These are phyloP conservation scores for Rhinoptilus africanus DNA, from an alignment of 2,113 vertebrate genomes.

Conservation along the genomic window DNA sequence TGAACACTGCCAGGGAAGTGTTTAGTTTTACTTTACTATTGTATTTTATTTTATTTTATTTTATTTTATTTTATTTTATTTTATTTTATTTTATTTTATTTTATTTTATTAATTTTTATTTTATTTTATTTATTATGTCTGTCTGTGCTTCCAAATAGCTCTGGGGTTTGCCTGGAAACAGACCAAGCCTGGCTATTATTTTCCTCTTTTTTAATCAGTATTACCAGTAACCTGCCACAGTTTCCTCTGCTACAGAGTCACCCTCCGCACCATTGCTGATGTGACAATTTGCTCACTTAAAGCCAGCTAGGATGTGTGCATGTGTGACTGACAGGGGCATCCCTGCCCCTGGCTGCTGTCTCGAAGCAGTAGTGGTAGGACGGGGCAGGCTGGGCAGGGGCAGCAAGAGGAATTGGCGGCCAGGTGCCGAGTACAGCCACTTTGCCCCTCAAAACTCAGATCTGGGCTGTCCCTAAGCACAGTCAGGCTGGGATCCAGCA, in stretches of 20 bases:
- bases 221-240: not conserved
- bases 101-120: not conserved
- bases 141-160: not conserved
- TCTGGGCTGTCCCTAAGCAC: fast-evolving
- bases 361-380: fast-evolving
- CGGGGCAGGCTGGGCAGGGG: not conserved
- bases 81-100: no score
- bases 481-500: not conserved
- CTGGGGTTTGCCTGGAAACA: not conserved
- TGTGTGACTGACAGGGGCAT: not conserved
- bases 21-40: no score
- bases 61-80: no score
- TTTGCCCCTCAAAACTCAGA: not conserved
- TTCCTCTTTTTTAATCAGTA: not conserved
- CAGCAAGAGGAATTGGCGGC: not conserved
- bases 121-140: not conserved
- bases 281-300: not conserved
- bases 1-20: no score
- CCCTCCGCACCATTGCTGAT: not conserved
- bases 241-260: not conserved
- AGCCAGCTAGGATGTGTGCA: fast-evolving
- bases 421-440: not conserved
- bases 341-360: not conserved
- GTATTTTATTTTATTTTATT: no score
- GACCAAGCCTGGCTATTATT: not conserved